Evolutionary conservation across 2,888 invertebrate genomes (phyloP), one percentile per base, ranked within the genome.

Genomic region (Muscina levida): DNA sequence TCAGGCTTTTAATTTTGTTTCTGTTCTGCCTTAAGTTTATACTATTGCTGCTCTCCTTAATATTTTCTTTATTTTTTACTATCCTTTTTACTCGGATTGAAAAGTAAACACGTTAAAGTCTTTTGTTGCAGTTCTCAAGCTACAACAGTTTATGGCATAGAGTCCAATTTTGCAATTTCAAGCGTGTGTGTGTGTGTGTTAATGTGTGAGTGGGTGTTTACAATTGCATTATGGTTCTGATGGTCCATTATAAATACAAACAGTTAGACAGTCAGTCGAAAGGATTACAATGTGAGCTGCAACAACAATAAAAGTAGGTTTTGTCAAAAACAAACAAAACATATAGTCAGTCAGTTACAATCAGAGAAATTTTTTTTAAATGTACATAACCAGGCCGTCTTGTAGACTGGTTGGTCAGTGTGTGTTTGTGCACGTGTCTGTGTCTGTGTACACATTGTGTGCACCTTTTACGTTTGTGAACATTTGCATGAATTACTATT

Each of bases 401-500:
- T n/a, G n/a, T n/a, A n/a, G n/a, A n/a, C n/a, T 59, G 37, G 59
- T 19, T 59, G 37, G 37, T 59, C 39, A n/a, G 51, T 15, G 22
- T 22, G 17, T 2, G 24, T n/a, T 15, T 15, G 1, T 22, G 37
- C 39, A 2, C 19, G 59, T 17, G 59, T 39, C 10, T 59, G n/a
- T 1, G 1, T 57, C 13, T 57, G 26, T 57, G 17, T 57, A 13
- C n/a, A n/a, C n/a, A n/a, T n/a, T n/a, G n/a, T n/a, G n/a, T 62
- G 42, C 62, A 62, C 62, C 62, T 62, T 42, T 62, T 42, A 62
- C 62, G 19, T 15, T 67, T 79, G 39, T 39, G 42, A 66, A 46
- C 73, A 77, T 74, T 74, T 81, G 62, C 74, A 77, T 81, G 62
- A 77, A 75, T 74, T 72, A 72, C 53, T 56, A 77, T 81, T 72